Evolutionary conservation across 2,888 invertebrate species (phyloP).

Genomic region (Dynastes hyllus): DNA sequence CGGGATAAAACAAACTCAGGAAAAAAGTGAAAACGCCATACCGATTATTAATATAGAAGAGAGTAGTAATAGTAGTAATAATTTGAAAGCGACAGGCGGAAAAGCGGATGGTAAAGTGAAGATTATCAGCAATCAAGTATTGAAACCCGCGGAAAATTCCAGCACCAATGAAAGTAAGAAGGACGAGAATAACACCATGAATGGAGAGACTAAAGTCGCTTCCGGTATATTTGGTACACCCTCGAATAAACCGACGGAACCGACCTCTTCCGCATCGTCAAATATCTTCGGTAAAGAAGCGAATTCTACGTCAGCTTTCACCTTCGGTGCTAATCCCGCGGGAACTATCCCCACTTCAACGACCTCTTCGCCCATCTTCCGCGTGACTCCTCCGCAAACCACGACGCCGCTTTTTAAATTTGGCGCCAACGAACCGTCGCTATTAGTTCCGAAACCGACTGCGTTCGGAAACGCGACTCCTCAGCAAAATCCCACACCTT

Average conservation of each 20-base stretch:
- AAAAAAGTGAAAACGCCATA: constrained; percentile 29
- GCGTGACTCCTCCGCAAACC: constrained; percentile 26
- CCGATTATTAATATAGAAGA: background rate
- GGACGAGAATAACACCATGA: constrained; percentile 10
- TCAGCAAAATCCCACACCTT: constrained; percentile 18
- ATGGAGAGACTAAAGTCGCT: constrained; percentile 15
- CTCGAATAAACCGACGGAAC: background rate
- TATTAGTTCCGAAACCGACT: constrained; percentile 1
- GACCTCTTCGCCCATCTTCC: constrained; percentile 40
- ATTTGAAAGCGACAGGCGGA: background rate
- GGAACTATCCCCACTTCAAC: background rate
- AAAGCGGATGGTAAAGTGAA: background rate
- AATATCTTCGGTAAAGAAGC: constrained; percentile 21
- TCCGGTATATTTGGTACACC: background rate
- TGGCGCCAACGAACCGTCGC: background rate
- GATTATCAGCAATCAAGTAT: background rate
- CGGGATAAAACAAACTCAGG: constrained; percentile 44
- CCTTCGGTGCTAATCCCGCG: constrained; percentile 42
- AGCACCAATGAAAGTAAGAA: background rate
- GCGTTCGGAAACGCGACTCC: constrained; percentile 29
- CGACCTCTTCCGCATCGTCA: background rate
- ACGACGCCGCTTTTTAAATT: constrained; percentile 52
- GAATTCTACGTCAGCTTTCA: constrained; percentile 21
- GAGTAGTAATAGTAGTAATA: background rate
- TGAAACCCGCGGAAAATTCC: background rate